Percentiles rank a stretch among this genome's conserved stretches.
These are phyloP conservation scores for Agrochola lota DNA, from an alignment of 2,888 invertebrate genomes.

Conservation along the genomic window DNA sequence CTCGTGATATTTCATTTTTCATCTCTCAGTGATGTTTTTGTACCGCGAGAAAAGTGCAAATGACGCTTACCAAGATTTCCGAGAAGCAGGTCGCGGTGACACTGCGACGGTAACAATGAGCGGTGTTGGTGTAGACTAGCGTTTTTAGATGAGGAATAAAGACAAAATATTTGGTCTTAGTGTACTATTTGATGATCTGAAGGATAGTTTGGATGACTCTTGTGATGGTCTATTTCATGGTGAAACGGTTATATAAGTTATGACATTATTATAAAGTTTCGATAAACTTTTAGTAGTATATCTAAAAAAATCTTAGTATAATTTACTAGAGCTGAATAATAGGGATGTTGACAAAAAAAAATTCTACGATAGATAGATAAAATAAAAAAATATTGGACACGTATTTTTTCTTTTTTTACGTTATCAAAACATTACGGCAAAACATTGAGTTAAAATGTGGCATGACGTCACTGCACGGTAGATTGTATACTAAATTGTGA, in stretches of 20 bases:
- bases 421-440: no score
- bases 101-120: constrained; percentile 71
- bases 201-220: background rate
- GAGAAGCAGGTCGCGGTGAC: constrained; percentile 76
- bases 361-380: no score
- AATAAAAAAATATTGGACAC: no score
- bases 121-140: constrained; percentile 71
- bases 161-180: background rate
- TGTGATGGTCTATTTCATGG: background rate
- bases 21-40: constrained; percentile 82
- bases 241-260: background rate
- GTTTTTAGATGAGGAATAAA: constrained; percentile 13
- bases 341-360: no score
- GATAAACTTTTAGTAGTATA: no score
- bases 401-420: no score
- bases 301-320: no score
- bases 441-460: no score
- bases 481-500: no score
- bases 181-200: background rate
- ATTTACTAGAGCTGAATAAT: background rate
- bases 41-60: constrained; percentile 85
- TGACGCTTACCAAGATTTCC: constrained; percentile 85
- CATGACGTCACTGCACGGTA: no score
- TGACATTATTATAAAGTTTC: no score
- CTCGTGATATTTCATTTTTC: constrained; percentile 87